Conservation (phyloP, 2,113 vertebrate species). For the Brevimyrus niger region DNA sequence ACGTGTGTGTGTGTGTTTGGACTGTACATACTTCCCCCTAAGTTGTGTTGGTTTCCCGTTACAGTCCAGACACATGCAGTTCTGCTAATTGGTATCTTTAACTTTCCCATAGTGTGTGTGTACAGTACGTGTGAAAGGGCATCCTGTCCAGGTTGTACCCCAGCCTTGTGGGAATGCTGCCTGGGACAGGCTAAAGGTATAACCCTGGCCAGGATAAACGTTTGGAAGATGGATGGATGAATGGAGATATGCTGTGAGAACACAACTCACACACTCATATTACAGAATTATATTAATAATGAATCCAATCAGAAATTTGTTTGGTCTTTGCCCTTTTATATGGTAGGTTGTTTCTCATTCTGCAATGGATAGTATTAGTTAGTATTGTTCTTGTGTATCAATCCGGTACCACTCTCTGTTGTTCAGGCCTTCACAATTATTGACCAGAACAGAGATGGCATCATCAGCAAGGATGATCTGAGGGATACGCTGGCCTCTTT, state of each 20-base stretch:
- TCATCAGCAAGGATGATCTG: conserved; percentile 85
- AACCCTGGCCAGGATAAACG: background rate
- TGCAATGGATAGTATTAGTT: background rate
- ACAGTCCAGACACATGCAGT: background rate
- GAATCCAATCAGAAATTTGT: background rate
- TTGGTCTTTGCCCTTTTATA: background rate
- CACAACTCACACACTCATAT: background rate
- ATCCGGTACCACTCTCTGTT: background rate
- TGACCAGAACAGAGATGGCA: conserved; percentile 88
- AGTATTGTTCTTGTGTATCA: background rate
- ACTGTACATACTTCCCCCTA: background rate
- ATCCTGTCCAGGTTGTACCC: background rate
- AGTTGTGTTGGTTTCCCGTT: background rate
- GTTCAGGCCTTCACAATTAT: conserved; percentile 86
- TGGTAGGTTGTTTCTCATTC: background rate
- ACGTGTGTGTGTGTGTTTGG: background rate
- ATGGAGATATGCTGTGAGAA: background rate
- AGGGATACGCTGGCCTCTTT: conserved; percentile 80
- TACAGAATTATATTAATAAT: background rate
- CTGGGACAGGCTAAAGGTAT: background rate
- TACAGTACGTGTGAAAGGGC: background rate
- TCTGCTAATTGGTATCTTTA: background rate
- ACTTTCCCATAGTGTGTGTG: background rate
- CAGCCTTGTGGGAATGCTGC: background rate
- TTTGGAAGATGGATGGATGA: background rate